phyloP scores from a whole-genome alignment of 1,140 invertebrate genomes.

The Piezodorus guildinii region DNA sequence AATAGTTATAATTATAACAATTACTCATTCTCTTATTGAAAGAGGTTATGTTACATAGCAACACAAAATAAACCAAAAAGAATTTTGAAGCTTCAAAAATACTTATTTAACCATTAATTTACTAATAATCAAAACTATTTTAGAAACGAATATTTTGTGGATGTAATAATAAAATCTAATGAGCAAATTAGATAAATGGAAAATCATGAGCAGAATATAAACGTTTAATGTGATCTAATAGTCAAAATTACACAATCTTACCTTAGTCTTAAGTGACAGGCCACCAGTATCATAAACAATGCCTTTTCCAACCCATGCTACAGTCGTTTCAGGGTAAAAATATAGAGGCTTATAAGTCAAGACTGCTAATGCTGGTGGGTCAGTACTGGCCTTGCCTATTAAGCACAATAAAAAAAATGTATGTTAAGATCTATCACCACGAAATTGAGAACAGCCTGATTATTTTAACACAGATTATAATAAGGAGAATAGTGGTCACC shows the following conservation, averaged over 20 bases:
- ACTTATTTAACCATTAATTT: no score
- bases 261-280: constrained; percentile 78
- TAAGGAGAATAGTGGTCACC: not conserved
- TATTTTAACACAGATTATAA: not conserved
- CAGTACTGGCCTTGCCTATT: constrained; percentile 12
- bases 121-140: no score
- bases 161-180: no score
- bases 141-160: no score
- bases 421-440: not conserved
- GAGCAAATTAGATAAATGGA: no score
- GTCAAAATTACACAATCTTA: constrained; percentile 31
- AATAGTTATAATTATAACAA: no score
- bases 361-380: constrained; percentile 7
- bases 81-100: no score
- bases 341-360: constrained; percentile 49
- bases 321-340: constrained; percentile 48
- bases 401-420: not conserved
- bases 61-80: no score
- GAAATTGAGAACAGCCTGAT: not conserved
- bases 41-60: no score
- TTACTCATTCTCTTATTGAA: no score
- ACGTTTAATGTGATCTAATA: not conserved
- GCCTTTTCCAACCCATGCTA: constrained; percentile 83
- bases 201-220: no score
- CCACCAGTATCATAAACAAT: constrained; percentile 91